phyloP scores from a whole-genome alignment of 2,113 vertebrate species.

The Nerophis lumbriciformis region DNA sequence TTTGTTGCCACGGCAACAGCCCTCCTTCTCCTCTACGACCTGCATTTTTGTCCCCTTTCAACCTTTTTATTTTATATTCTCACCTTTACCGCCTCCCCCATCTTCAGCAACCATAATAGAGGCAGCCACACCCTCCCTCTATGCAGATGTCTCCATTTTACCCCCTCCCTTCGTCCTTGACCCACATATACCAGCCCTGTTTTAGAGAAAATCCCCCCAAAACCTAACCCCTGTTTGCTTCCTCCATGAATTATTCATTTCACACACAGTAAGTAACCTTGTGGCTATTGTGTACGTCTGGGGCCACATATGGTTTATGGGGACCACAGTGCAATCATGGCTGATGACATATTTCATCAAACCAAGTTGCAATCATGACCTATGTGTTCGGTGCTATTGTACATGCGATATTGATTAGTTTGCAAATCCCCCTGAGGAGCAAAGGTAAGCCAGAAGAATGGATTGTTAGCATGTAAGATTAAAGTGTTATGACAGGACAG shows the following conservation, averaged over 20 bases:
- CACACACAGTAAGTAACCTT: constrained; percentile 24
- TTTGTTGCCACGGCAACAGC: constrained; percentile 73
- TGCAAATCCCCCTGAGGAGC: constrained; percentile 14
- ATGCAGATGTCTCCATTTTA: constrained; percentile 18
- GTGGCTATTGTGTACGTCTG: constrained; percentile 4
- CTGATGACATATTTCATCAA: constrained; percentile 19
- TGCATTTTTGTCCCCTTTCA: constrained; percentile 14
- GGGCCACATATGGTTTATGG: constrained; percentile 2
- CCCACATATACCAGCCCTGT: not conserved
- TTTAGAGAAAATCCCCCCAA: not conserved
- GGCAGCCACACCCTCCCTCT: constrained; percentile 28
- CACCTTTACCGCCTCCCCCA: constrained; percentile 20
- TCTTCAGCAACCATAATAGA: not conserved
- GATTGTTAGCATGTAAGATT: constrained; percentile 8
- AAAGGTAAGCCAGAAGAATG: not conserved
- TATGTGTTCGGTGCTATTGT: constrained; percentile 20
- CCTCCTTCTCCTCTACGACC: constrained; percentile 35
- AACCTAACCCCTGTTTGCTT: not conserved
- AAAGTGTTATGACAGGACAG: constrained; percentile 2
- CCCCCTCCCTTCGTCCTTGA: not conserved
- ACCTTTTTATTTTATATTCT: constrained; percentile 2
- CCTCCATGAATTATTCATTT: constrained; percentile 56
- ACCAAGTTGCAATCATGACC: constrained; percentile 14
- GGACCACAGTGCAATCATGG: constrained; percentile 4
- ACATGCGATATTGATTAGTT: constrained; percentile 38